phyloP scores from a whole-genome alignment of 2,888 invertebrate genomes.

The Cybosia mesomella region DNA sequence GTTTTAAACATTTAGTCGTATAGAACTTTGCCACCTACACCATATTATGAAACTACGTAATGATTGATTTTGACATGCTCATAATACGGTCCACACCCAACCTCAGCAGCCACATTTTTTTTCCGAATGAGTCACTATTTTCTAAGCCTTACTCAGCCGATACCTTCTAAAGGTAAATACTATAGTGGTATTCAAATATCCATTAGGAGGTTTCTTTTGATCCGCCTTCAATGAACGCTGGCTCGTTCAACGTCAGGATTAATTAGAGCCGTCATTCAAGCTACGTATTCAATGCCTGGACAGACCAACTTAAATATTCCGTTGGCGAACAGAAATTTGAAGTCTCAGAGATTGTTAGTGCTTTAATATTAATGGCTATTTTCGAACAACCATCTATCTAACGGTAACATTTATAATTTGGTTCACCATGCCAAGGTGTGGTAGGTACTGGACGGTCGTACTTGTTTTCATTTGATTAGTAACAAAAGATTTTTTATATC shows the following conservation, averaged over 20 bases:
- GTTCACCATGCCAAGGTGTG: conserved; percentile 41
- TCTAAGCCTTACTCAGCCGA: conserved; percentile 44
- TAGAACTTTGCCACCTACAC: conserved; percentile 15
- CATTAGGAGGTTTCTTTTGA: conserved; percentile 84
- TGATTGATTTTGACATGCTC: conserved; percentile 49
- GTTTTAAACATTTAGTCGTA: not conserved
- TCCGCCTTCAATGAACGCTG: conserved; percentile 69
- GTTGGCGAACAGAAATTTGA: conserved; percentile 39
- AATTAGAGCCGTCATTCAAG: conserved; percentile 79
- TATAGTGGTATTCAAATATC: conserved; percentile 79
- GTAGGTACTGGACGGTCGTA: conserved; percentile 49
- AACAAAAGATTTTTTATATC: conserved; percentile 44
- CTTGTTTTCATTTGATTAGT: conserved; percentile 51
- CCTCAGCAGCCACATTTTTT: conserved; percentile 34
- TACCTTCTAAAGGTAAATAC: conserved; percentile 65
- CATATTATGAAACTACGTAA: conserved; percentile 12
- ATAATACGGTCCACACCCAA: conserved; percentile 41
- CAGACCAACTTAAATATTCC: conserved; percentile 57
- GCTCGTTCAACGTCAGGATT: conserved; percentile 74
- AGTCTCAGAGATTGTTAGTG: conserved; percentile 43
- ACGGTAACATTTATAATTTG: conserved; percentile 32
- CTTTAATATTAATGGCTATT: conserved; percentile 45
- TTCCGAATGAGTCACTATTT: conserved; percentile 50
- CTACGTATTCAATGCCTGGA: conserved; percentile 63
- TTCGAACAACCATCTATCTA: conserved; percentile 30